Evolutionary conservation across 2,888 invertebrate species (phyloP).

Genomic region (Apodemia mormo): DNA sequence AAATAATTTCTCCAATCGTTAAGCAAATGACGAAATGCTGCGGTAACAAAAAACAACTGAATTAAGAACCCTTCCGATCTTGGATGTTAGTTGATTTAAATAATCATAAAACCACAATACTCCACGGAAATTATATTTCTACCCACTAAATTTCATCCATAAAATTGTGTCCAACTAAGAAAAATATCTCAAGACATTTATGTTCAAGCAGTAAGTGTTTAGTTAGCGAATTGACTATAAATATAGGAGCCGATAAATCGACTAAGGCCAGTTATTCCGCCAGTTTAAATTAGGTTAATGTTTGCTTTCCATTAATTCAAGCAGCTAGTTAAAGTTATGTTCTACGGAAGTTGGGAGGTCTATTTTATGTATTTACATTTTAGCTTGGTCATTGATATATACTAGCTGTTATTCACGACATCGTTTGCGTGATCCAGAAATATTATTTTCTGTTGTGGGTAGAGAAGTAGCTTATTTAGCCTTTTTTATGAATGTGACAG

Average conservation of each 20-base stretch:
- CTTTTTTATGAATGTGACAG: too few relatives aligned
- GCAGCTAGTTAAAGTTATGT: slow-evolving; percentile 48
- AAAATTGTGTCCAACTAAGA: slow-evolving; percentile 25
- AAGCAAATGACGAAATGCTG: too few relatives aligned
- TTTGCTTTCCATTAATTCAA: slow-evolving; percentile 57
- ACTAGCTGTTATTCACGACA: too few relatives aligned
- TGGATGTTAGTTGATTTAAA: too few relatives aligned
- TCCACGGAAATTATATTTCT: background rate
- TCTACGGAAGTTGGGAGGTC: slow-evolving; percentile 37
- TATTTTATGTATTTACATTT: slow-evolving; percentile 38
- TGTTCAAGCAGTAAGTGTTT: slow-evolving; percentile 32
- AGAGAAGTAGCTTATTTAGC: too few relatives aligned
- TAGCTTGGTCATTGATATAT: slow-evolving; percentile 19
- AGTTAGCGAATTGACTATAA: slow-evolving; percentile 38
- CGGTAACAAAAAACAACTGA: too few relatives aligned
- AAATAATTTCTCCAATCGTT: too few relatives aligned
- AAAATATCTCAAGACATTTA: slow-evolving; percentile 30
- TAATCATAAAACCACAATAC: background rate
- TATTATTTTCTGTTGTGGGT: too few relatives aligned
- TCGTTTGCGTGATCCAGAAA: too few relatives aligned
- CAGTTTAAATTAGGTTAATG: slow-evolving; percentile 67
- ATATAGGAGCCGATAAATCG: slow-evolving; percentile 37
- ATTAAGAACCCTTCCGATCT: too few relatives aligned
- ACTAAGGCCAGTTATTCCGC: slow-evolving; percentile 39
- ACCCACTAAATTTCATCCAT: background rate